These are phyloP conservation scores for Megaustenia siamemsis DNA, from an alignment of 2,888 invertebrate species.

Conservation along the genomic window DNA sequence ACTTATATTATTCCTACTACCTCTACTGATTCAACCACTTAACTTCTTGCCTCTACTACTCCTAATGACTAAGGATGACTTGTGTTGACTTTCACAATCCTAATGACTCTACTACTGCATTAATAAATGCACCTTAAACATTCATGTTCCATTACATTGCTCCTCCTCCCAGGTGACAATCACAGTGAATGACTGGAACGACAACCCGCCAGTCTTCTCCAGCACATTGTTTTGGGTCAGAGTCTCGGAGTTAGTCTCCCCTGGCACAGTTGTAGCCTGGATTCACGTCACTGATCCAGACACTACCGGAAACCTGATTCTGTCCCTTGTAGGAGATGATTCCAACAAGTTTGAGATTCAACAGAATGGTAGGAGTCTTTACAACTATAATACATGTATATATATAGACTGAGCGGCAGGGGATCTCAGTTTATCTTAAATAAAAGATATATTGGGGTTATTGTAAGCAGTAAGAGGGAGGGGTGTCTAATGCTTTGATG, in stretches of 20 bases:
- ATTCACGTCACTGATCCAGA: slow-evolving; percentile 82
- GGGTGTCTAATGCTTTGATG: too few species aligned
- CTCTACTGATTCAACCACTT: too few species aligned
- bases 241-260: slow-evolving; percentile 89
- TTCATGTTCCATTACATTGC: too few species aligned
- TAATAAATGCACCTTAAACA: neutral
- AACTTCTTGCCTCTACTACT: too few species aligned
- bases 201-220: slow-evolving; percentile 94
- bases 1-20: too few species aligned
- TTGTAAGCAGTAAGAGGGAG: too few species aligned
- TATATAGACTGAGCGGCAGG: too few species aligned
- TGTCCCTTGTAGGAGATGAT: slow-evolving; percentile 40
- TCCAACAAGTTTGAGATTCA: slow-evolving; percentile 35
- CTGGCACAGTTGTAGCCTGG: slow-evolving; percentile 89
- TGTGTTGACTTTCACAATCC: too few species aligned
- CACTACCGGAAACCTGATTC: slow-evolving; percentile 59
- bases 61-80: too few species aligned
- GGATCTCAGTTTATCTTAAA: too few species aligned
- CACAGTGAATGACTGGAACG: slow-evolving; percentile 91
- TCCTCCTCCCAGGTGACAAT: slow-evolving; percentile 43
- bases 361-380: slow-evolving; percentile 39
- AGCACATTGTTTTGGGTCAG: slow-evolving; percentile 94
- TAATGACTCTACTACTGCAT: neutral
- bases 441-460: too few species aligned
- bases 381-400: too few species aligned